phyloP scores from a whole-genome alignment of 2,113 vertebrate species.

The Ibidorhyncha struthersii region DNA sequence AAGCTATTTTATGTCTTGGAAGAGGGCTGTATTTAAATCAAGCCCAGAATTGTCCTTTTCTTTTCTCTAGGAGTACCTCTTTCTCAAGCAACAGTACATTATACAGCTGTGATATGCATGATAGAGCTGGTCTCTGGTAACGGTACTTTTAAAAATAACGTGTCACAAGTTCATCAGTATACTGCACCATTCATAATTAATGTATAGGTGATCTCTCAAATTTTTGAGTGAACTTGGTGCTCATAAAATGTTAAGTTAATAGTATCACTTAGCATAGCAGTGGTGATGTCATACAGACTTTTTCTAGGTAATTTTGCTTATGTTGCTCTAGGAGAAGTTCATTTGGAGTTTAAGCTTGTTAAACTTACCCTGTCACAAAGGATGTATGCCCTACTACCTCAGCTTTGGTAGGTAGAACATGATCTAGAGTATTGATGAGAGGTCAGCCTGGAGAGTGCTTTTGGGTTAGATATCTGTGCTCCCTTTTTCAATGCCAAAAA shows the following conservation, averaged over 20 bases:
- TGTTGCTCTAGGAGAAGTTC: not conserved
- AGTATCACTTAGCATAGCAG: not conserved
- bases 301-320: not conserved
- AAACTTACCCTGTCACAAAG: not conserved
- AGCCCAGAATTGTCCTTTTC: not conserved
- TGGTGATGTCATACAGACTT: not conserved
- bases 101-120: not conserved
- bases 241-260: not conserved
- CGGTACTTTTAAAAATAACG: not conserved
- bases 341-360: not conserved
- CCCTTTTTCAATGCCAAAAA: not conserved
- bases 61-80: not conserved
- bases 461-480: accelerated
- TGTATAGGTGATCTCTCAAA: not conserved
- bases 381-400: not conserved
- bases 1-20: not conserved
- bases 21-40: not conserved
- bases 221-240: not conserved
- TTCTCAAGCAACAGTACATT: not conserved
- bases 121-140: not conserved
- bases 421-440: not conserved
- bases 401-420: not conserved
- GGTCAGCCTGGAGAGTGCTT: not conserved
- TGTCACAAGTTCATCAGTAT: not conserved
- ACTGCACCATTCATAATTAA: not conserved